These are phyloP conservation scores for Pseudopodoces humilis DNA, from an alignment of 2,113 vertebrate species.

Conservation along the genomic window DNA sequence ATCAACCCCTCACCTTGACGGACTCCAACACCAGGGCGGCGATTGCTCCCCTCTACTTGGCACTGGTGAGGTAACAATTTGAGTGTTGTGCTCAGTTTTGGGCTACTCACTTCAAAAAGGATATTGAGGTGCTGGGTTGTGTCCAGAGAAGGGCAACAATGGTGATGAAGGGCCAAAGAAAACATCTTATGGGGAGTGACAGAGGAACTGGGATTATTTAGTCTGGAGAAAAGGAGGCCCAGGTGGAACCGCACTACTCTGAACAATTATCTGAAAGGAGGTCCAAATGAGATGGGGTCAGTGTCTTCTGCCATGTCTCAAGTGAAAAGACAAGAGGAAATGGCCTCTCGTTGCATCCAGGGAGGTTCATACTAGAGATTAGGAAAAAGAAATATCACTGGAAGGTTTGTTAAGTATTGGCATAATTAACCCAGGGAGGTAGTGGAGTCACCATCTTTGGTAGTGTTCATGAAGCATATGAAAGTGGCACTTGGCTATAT, in stretches of 20 bases:
- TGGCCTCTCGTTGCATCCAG: neutral
- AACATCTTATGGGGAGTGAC: too few species aligned
- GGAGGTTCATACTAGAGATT: neutral
- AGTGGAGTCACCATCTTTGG: accelerated
- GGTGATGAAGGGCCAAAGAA: neutral
- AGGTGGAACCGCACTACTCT: neutral
- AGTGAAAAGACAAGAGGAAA: neutral
- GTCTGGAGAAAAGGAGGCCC: neutral
- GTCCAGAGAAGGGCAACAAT: neutral
- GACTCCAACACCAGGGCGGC: neutral
- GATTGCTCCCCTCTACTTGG: accelerated
- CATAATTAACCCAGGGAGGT: neutral
- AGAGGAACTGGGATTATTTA: neutral
- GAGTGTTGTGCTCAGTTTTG: neutral
- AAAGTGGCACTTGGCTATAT: neutral
- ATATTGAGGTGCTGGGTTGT: accelerated
- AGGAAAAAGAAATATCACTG: neutral
- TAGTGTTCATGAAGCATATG: neutral
- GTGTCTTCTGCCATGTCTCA: neutral
- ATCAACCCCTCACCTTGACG: too few species aligned
- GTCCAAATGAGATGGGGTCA: too few species aligned
- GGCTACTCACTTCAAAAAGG: neutral
- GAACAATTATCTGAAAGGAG: neutral
- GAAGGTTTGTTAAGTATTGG: neutral
- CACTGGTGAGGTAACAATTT: accelerated